phyloP scores from a whole-genome alignment of 2,113 vertebrate species.

The Peucedramus taeniatus region DNA sequence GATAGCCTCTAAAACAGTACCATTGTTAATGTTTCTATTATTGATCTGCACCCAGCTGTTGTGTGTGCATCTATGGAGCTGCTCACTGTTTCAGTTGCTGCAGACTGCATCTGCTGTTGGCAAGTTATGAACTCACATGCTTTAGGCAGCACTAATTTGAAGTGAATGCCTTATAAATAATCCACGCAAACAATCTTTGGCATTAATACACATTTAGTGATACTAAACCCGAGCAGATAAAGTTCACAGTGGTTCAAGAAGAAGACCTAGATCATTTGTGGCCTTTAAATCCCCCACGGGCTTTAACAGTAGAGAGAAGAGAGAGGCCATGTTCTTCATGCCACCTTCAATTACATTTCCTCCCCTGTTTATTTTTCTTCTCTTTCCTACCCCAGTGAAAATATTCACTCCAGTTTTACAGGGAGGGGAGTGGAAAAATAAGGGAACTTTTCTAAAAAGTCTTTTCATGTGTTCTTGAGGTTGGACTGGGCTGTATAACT shows the following conservation, averaged over 20 bases:
- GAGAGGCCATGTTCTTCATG: background rate
- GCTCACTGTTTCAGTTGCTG: background rate
- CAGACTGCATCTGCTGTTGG: slow-evolving; percentile 35
- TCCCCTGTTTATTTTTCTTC: background rate
- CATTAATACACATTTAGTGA: slow-evolving; percentile 61
- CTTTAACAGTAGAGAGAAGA: background rate
- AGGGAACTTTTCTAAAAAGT: slow-evolving; percentile 3
- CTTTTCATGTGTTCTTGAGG: slow-evolving; percentile 23
- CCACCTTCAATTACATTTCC: slow-evolving; percentile 5
- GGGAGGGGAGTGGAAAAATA: background rate
- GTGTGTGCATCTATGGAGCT: background rate
- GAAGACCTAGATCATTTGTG: slow-evolving; percentile 16
- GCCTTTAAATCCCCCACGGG: background rate
- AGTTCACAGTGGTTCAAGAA: slow-evolving; percentile 45
- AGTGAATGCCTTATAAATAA: slow-evolving; percentile 71
- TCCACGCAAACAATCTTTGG: slow-evolving; percentile 47
- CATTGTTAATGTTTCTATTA: slow-evolving; percentile 30
- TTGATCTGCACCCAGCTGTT: slow-evolving; percentile 44
- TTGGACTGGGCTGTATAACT: slow-evolving; percentile 40
- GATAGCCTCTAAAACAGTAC: slow-evolving; percentile 22
- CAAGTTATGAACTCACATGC: slow-evolving; percentile 34
- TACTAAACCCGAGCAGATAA: slow-evolving; percentile 37
- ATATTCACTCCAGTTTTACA: slow-evolving; percentile 2
- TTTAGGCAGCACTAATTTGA: slow-evolving; percentile 65
- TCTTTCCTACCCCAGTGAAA: background rate